Percentiles rank a stretch among this genome's conserved stretches.
These are phyloP conservation scores for Macaca mulatta DNA, from an alignment of 2,113 vertebrate species.

Conservation along the genomic window DNA sequence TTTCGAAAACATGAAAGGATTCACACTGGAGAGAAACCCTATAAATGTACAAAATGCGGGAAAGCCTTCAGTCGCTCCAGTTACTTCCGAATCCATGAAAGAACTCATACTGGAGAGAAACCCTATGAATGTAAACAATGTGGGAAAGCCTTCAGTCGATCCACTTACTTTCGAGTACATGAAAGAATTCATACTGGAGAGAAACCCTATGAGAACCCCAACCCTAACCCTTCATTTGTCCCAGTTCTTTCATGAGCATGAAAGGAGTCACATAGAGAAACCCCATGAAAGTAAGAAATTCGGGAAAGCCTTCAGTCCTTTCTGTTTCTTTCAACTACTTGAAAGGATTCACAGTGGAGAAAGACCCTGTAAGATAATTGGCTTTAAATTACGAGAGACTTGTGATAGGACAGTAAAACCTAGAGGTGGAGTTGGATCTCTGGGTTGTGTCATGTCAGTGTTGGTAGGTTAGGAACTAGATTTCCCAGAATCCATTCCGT, in stretches of 20 bases:
- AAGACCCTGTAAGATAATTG: not conserved
- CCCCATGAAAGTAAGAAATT: slow-evolving; percentile 57
- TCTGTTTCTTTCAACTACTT: not conserved
- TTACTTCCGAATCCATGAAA: not conserved
- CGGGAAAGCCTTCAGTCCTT: slow-evolving; percentile 63
- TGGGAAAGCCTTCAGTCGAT: not conserved
- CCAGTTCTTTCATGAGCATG: not conserved
- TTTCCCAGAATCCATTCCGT: not conserved
- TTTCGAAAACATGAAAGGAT: not conserved
- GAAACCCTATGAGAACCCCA: not conserved
- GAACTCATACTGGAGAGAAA: not conserved
- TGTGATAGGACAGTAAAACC: not conserved
- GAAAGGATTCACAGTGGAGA: not conserved
- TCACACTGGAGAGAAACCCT: not conserved
- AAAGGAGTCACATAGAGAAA: not conserved
- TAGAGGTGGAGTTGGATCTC: not conserved
- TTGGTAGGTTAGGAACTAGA: not conserved
- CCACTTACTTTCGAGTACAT: not conserved
- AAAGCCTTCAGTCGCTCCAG: not conserved
- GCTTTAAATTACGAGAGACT: not conserved
- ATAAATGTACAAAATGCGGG: not conserved
- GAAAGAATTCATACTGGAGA: not conserved
- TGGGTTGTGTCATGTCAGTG: not conserved
- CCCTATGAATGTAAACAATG: not conserved
- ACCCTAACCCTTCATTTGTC: not conserved